Conservation (phyloP, 2,888 invertebrate species). For the Chrysina gloriosa region DNA sequence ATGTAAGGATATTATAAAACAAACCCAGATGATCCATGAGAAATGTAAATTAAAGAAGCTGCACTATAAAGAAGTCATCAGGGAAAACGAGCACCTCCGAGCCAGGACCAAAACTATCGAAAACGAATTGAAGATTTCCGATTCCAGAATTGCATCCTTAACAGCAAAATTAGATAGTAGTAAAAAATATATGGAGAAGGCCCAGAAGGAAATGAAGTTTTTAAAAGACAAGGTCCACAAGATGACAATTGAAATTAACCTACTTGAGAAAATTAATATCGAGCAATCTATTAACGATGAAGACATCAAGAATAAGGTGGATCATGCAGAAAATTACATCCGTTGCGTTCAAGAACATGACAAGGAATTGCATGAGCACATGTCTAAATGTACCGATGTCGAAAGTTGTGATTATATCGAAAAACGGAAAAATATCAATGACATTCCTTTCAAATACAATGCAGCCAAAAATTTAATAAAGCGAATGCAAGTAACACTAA, state of each 20-base stretch:
- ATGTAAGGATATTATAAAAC: conserved; percentile 22
- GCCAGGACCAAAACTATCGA: conserved; percentile 6
- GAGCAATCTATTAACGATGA: conserved; percentile 22
- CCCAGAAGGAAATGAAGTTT: conserved; percentile 2
- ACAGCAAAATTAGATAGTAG: conserved; percentile 6
- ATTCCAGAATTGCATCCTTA: not conserved
- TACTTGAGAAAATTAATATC: conserved; percentile 23
- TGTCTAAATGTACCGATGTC: not conserved
- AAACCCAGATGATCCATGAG: conserved; percentile 22
- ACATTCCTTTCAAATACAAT: conserved; percentile 13
- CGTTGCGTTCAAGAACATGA: not conserved
- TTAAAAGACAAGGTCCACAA: conserved; percentile 9
- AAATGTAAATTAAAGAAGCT: conserved; percentile 25
- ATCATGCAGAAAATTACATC: not conserved
- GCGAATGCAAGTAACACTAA: conserved; percentile 25
- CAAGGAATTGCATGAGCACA: not conserved
- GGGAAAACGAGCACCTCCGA: conserved; percentile 17
- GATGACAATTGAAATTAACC: conserved; percentile 30
- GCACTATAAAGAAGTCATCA: conserved; percentile 22
- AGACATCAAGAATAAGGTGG: conserved; percentile 6
- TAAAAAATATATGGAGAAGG: conserved; percentile 7
- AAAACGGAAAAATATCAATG: not conserved
- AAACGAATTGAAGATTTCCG: conserved; percentile 6
- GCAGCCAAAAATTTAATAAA: conserved; percentile 28
- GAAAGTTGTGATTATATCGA: not conserved